These are phyloP conservation scores for Invenusta paracnida DNA, from an alignment of 2,888 invertebrate genomes.

Conservation along the genomic window DNA sequence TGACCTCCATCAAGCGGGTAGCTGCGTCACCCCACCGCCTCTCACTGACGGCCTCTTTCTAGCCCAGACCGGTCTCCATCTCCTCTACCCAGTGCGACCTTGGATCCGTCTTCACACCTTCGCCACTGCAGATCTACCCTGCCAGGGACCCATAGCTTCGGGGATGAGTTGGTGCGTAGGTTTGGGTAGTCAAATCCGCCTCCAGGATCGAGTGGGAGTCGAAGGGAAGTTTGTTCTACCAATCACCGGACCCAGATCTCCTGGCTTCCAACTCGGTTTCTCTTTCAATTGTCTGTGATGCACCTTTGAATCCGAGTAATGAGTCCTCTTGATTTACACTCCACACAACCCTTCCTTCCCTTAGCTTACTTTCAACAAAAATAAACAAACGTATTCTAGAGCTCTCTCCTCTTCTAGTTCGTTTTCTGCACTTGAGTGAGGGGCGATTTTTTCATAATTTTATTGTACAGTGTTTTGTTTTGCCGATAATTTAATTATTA, in stretches of 20 bases:
- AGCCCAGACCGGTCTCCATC: not conserved
- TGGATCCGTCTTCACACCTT: not conserved
- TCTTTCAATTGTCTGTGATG: not conserved
- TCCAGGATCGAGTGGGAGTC: not conserved
- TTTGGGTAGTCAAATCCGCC: not conserved
- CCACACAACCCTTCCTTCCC: no score
- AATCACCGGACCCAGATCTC: not conserved
- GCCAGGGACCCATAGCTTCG: not conserved
- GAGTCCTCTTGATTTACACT: no score
- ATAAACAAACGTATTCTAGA: no score
- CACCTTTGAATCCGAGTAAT: no score
- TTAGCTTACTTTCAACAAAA: no score
- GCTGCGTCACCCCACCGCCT: not conserved
- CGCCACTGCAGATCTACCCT: not conserved
- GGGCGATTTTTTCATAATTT: no score
- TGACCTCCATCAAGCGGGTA: not conserved
- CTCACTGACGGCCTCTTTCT: not conserved
- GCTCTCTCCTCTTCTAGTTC: no score
- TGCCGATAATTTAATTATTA: no score
- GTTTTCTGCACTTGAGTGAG: no score
- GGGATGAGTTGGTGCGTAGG: not conserved
- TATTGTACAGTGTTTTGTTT: no score
- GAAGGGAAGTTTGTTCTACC: not conserved
- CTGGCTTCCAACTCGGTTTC: not conserved
- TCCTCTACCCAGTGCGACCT: not conserved